Conservation (phyloP, 2,888 invertebrate species). For the Nasonovia ribisnigri region DNA sequence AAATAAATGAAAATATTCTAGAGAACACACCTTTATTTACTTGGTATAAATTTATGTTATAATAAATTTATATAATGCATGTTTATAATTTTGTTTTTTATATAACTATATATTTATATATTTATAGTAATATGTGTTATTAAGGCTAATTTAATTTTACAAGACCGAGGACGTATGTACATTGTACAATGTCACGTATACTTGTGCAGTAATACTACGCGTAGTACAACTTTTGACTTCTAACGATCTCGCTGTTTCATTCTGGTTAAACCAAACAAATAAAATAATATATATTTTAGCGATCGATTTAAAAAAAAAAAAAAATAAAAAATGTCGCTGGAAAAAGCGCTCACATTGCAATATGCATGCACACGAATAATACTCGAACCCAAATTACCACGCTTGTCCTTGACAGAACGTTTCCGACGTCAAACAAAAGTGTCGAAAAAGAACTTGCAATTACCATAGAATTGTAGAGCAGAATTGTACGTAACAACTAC, state of each 20-base stretch:
- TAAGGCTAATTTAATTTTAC: background rate
- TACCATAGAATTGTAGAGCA: background rate
- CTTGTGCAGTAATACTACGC: too few species aligned
- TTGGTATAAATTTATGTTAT: background rate
- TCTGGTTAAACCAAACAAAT: background rate
- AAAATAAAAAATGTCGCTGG: too few species aligned
- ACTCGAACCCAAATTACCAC: background rate
- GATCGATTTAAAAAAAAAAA: background rate
- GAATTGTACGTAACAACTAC: background rate
- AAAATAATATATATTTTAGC: background rate
- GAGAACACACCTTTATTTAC: background rate
- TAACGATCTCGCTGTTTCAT: background rate
- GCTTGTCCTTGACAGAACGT: background rate
- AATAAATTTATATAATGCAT: background rate
- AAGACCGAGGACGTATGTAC: background rate
- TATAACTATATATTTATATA: too few species aligned
- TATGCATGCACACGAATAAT: background rate
- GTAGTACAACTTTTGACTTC: too few species aligned
- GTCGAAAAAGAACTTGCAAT: background rate
- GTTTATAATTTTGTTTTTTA: background rate
- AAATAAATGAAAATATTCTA: background rate
- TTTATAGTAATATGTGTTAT: background rate
- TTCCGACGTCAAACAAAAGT: background rate
- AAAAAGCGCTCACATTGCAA: background rate
- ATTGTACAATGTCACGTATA: background rate